Base-by-base conservation (phyloP, 2,888 invertebrate genomes). In the Cancer borealis region DNA sequence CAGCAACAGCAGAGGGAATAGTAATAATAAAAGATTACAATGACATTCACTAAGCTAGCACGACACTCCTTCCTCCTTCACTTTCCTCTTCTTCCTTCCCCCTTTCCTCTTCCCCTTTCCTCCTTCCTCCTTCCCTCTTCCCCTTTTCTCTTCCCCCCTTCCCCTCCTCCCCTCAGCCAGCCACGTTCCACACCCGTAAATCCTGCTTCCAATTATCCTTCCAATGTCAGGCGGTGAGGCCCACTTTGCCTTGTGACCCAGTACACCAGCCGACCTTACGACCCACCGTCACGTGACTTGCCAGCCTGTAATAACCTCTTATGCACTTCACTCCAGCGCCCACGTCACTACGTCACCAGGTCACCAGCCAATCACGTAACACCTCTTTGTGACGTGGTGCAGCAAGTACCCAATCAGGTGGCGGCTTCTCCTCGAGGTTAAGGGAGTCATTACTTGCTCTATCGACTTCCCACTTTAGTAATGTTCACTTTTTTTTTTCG, bases 191-290 rank as follows among this genome's bases (percentile, higher is more conserved):
- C 26, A 8, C 79, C 79, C 79, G 79, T 79, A 79, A 79, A 79
- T 79, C 79, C 79, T 21, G 30, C 30, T 14, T 79, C 79, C 79
- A 79, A 79, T 79, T 79, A 79, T 79, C 79, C 26, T 30, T 8
- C 79, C 79, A 79, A 79, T 79, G 79, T 79, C 79, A 79, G 79
- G 79, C 79, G 30, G 30, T 30, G 30, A 79, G 79, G 79, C 79
- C 79, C 79, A 79, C 79, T 79, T 79, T 79, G 79, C 79, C 30
- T 30, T 30, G 79, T 79, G 79, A 79, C 79, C 79, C 79, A 79
- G 79, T 79, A 79, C 79, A 30, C 79, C 79, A 30, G 12, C 30
- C 79, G 79, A 79, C 79, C 79, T 79, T 79, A 79, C 30, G 30
- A 79, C 30, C 30, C 12, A 30, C 79, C 79, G 30, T 79, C 79